Percentiles rank a stretch among this genome's conserved stretches.
Evolutionary conservation across 2,888 invertebrate species (phyloP).

Genomic region (Latrodectus hesperus): DNA sequence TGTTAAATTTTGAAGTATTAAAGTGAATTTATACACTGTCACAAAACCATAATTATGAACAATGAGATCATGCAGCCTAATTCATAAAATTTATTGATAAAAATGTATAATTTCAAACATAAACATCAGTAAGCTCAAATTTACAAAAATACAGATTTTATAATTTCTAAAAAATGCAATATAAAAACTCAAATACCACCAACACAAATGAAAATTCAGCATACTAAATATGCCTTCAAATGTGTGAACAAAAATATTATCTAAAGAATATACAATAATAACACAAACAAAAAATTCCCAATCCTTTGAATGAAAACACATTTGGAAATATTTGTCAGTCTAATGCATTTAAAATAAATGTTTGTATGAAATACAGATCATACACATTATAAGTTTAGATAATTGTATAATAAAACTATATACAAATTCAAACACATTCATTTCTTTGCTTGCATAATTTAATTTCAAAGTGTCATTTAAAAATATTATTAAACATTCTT

Average conservation of each 20-base stretch:
- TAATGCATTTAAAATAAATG: too few relatives aligned
- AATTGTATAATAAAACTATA: too few relatives aligned
- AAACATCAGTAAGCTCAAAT: constrained; percentile 42
- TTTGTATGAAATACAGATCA: too few relatives aligned
- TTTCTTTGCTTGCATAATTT: too few relatives aligned
- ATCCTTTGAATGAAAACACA: constrained; percentile 17
- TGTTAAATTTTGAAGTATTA: too few relatives aligned
- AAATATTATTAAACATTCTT: too few relatives aligned
- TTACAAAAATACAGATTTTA: constrained; percentile 27
- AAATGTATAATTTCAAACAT: constrained; percentile 24
- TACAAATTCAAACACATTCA: too few relatives aligned
- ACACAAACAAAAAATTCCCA: constrained; percentile 41
- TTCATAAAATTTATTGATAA: constrained; percentile 22
- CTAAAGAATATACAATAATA: constrained; percentile 19
- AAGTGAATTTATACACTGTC: too few relatives aligned
- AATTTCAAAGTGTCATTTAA: too few relatives aligned
- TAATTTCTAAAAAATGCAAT: constrained; percentile 26
- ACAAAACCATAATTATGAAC: too few relatives aligned
- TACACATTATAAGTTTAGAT: too few relatives aligned
- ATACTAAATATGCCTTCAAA: constrained; percentile 49
- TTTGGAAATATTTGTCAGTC: neutral
- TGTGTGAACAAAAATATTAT: constrained; percentile 20
- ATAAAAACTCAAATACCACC: constrained; percentile 27
- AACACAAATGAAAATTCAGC: constrained; percentile 30
- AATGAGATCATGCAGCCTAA: constrained; percentile 26